Conservation (phyloP, 2,888 invertebrate species). For the Drosophila eohydei region DNA sequence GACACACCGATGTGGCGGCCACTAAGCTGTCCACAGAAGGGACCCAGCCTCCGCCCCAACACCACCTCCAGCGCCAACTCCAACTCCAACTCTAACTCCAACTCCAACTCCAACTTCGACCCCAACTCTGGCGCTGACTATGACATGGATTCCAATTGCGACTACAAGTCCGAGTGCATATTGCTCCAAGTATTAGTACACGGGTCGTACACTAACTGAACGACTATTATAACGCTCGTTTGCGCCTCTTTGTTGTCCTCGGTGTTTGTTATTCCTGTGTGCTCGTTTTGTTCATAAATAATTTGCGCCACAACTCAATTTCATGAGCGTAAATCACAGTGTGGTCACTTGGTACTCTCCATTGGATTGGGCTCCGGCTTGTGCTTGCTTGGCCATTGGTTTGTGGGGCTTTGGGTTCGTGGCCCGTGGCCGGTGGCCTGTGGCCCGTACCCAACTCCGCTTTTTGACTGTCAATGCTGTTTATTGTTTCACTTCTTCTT, state of each 20-base stretch:
- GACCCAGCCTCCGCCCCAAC: conserved; percentile 10
- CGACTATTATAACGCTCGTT: conserved; percentile 53
- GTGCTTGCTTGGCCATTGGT: too few species aligned
- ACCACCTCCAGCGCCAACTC: neutral
- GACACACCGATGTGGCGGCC: conserved; percentile 42
- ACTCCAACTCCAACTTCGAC: neutral
- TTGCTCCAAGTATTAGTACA: conserved; percentile 31
- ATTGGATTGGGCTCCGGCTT: conserved; percentile 43
- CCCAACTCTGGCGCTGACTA: conserved; percentile 16
- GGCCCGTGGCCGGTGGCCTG: neutral
- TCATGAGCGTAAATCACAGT: conserved; percentile 78
- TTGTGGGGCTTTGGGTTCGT: neutral
- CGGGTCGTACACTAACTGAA: conserved; percentile 42
- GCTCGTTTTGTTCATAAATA: conserved; percentile 77
- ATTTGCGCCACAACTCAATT: conserved; percentile 77
- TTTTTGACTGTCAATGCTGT: conserved; percentile 53
- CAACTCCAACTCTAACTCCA: conserved; percentile 1
- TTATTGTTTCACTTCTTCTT: conserved; percentile 71
- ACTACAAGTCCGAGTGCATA: conserved; percentile 19
- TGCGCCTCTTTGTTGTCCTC: conserved; percentile 43
- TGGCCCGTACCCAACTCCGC: conserved; percentile 4
- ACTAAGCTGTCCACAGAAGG: conserved; percentile 66
- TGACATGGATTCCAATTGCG: conserved; percentile 40
- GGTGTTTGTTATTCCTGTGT: conserved; percentile 53
- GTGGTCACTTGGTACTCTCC: conserved; percentile 68